phyloP scores from a whole-genome alignment of 2,888 invertebrate genomes.

The Marronus borbonicus region DNA sequence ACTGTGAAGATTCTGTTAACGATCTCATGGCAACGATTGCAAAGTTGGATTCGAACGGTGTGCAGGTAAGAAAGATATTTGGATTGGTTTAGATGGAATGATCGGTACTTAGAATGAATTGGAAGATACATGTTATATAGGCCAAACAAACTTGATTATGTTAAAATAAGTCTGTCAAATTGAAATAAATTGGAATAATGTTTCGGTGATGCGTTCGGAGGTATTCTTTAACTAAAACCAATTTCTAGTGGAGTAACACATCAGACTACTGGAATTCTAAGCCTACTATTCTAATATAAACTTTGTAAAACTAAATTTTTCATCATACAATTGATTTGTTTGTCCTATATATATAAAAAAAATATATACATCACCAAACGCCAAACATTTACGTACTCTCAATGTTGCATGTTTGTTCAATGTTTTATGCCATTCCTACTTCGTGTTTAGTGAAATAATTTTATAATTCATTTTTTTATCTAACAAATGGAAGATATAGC shows the following conservation, averaged over 20 bases:
- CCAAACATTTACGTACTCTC: conserved; percentile 10
- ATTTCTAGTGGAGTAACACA: no score
- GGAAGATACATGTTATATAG: conserved; percentile 21
- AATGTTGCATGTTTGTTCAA: conserved; percentile 24
- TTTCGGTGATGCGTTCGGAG: neutral
- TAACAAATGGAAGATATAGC: conserved; percentile 45
- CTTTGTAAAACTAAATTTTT: no score
- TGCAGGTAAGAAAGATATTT: conserved; percentile 70
- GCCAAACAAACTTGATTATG: conserved; percentile 25
- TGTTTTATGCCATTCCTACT: neutral
- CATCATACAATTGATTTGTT: conserved; percentile 14
- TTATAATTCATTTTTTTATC: conserved; percentile 31
- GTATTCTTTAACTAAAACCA: no score
- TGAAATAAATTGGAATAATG: conserved; percentile 17
- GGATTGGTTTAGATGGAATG: no score
- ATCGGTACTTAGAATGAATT: neutral
- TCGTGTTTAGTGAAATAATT: conserved; percentile 11
- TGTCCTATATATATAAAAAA: conserved; percentile 27
- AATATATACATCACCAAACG: neutral
- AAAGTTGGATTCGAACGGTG: conserved; percentile 89
- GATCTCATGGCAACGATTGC: conserved; percentile 91
- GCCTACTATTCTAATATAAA: no score
- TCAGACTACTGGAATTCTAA: no score
- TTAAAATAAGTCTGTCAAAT: conserved; percentile 34
- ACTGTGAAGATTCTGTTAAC: conserved; percentile 88